A percentile compares a stretch with the other conserved stretches of the same genome.
Evolutionary conservation across 2,797 vertebrate species (phyloP).

Genomic region (Spinibarbus caldwelli): DNA sequence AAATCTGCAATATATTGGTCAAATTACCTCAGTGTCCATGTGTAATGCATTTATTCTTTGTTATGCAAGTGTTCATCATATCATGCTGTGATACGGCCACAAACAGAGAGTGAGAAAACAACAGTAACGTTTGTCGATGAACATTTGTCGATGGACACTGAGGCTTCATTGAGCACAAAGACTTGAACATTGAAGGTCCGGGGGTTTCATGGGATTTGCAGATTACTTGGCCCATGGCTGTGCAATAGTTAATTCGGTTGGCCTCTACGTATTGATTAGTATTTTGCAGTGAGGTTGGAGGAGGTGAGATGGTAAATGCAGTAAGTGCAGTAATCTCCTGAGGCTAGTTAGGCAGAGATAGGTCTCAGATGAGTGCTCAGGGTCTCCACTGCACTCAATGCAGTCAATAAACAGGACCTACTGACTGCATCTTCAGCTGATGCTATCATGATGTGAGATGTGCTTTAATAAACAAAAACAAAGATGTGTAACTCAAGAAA

Average conservation of each 20-base stretch:
- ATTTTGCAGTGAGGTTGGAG: slow-evolving; percentile 20
- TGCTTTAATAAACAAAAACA: neutral
- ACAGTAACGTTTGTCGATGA: too few relatives aligned
- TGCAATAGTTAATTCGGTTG: slow-evolving; percentile 21
- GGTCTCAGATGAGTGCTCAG: neutral
- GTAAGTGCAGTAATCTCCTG: neutral
- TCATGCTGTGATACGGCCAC: neutral
- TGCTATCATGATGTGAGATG: neutral
- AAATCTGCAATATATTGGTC: too few relatives aligned
- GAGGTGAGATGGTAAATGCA: slow-evolving; percentile 27
- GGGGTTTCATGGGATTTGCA: neutral
- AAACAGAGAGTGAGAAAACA: neutral
- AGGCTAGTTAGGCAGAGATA: neutral
- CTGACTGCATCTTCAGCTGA: neutral
- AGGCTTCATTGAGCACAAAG: neutral
- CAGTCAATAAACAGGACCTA: neutral
- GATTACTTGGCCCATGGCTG: slow-evolving; percentile 1
- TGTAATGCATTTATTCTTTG: too few relatives aligned
- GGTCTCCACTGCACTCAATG: neutral
- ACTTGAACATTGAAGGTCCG: neutral
- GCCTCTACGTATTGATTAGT: neutral
- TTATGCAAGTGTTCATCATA: too few relatives aligned
- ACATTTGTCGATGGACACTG: too few relatives aligned
- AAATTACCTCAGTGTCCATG: too few relatives aligned
- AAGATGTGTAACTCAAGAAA: neutral